Percentiles rank a stretch among this genome's conserved stretches.
phyloP scores from a whole-genome alignment of 1,140 invertebrate species.

The Trypoxylus dichotomus region DNA sequence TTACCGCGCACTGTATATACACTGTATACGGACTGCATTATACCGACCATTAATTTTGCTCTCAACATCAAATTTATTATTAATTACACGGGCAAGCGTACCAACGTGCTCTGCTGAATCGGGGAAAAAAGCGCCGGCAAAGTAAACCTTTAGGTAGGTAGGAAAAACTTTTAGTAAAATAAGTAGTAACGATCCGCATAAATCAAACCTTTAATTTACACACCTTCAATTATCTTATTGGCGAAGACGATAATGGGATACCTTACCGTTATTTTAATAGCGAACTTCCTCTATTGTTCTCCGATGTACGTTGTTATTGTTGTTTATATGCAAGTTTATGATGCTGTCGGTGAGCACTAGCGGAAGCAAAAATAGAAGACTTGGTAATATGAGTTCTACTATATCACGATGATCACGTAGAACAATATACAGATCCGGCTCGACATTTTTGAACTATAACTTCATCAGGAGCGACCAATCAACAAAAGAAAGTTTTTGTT shows the following conservation, averaged over 20 bases:
- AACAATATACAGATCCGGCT: neutral
- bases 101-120: neutral
- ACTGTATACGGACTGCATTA: neutral
- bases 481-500: no score
- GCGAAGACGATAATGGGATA: neutral
- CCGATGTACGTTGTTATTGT: neutral
- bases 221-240: neutral
- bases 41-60: neutral
- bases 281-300: constrained; percentile 14
- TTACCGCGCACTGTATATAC: neutral
- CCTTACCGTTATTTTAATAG: constrained; percentile 13
- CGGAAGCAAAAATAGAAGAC: neutral
- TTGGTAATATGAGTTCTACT: neutral
- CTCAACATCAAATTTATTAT: neutral
- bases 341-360: neutral
- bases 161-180: neutral
- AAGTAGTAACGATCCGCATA: neutral
- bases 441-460: no score
- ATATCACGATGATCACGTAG: neutral
- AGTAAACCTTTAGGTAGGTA: no score
- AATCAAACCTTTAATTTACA: constrained; percentile 5
- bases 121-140: neutral
- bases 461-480: no score
- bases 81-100: neutral
- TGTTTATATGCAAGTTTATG: neutral